phyloP scores from a whole-genome alignment of 2,113 vertebrate species.

The Pygoscelis adeliae region DNA sequence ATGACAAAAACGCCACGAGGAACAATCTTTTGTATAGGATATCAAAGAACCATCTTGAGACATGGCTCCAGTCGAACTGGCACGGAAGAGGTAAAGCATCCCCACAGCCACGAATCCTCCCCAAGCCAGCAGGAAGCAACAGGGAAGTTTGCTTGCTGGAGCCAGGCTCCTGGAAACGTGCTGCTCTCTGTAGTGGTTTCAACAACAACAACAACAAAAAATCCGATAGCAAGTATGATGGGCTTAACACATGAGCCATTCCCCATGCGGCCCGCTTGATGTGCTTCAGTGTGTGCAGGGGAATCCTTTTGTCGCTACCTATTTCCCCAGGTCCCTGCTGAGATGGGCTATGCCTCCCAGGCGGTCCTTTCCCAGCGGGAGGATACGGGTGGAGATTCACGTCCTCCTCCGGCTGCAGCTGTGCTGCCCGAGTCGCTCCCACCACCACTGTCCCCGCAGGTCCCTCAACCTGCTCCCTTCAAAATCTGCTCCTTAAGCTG shows the following conservation, averaged over 20 bases:
- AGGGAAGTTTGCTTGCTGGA: constrained; percentile 14
- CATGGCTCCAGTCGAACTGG: constrained; percentile 18
- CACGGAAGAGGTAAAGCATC: constrained; percentile 4
- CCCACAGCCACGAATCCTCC: neutral
- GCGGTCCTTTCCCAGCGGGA: neutral
- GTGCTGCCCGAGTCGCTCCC: fast-evolving
- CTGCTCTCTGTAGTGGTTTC: constrained; percentile 43
- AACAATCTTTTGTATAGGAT: neutral
- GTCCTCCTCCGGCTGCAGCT: neutral
- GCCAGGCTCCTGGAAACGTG: constrained; percentile 34
- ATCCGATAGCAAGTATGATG: neutral
- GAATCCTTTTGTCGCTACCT: fast-evolving
- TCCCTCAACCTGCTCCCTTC: neutral
- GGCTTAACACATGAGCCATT: neutral
- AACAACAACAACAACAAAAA: neutral
- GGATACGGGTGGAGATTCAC: neutral
- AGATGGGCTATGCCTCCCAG: neutral
- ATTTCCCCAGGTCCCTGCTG: neutral
- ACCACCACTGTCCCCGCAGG: fast-evolving
- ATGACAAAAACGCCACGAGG: neutral
- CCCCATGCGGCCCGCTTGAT: neutral
- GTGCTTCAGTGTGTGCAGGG: neutral
- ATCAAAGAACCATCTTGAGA: constrained; percentile 44
- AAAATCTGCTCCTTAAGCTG: neutral
- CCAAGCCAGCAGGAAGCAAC: neutral